Evolutionary conservation across 2,113 vertebrate species (phyloP).

Genomic region (Gallinago paraguaiae): DNA sequence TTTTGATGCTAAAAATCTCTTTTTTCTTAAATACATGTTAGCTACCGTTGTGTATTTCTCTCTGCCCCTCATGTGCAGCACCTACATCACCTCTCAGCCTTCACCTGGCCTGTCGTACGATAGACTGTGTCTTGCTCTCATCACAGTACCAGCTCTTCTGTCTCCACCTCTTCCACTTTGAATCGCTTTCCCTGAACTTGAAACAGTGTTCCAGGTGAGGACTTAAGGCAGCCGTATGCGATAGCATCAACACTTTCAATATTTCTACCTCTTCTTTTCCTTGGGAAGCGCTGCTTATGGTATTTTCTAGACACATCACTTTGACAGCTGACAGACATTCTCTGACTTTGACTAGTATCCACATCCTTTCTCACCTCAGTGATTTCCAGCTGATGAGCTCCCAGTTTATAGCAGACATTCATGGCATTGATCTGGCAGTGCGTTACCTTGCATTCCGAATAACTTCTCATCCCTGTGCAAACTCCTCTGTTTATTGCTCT

Average conservation of each 20-base stretch:
- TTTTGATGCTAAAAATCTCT: background rate
- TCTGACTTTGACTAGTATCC: background rate
- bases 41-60: background rate
- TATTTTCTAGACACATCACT: background rate
- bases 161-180: background rate
- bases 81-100: background rate
- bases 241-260: background rate
- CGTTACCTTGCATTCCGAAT: background rate
- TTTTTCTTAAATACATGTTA: background rate
- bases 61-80: background rate
- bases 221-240: background rate
- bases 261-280: background rate
- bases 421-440: background rate
- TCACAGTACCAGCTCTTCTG: background rate
- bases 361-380: constrained; percentile 43
- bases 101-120: accelerated
- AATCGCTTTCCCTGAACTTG: background rate
- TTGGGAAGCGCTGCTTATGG: background rate
- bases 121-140: background rate
- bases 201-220: background rate
- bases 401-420: constrained; percentile 15
- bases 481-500: background rate
- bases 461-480: background rate
- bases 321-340: constrained; percentile 28
- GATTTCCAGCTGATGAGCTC: constrained; percentile 31